Base-by-base conservation (phyloP, 2,113 vertebrate species). In the Archilochus colubris region DNA sequence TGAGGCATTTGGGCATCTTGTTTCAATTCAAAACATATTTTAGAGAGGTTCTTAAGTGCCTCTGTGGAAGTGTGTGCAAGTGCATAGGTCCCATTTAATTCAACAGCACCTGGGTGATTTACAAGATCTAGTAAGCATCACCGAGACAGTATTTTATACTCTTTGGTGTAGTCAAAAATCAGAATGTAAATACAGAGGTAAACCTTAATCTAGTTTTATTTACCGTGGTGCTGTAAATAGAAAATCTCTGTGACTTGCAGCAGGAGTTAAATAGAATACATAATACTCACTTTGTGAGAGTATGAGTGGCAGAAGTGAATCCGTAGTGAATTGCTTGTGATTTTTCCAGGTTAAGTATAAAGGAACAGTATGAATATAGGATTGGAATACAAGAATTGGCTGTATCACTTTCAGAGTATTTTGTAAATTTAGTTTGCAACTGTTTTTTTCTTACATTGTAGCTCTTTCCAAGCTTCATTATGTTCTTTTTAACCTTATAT, bases 171-270 rank as follows among this genome's bases (percentile, higher is more conserved):
- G 58, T 19, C 22, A 88, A 68, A 68, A 76, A 38, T 17, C 53
- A 40, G 19, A 15, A 33, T 7, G 18, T 22, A 21, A 63, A 53
- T 15, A 36, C 27, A 58, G 55, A 82, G 20, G 28, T 27, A 33
- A 81, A 63, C 14, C 7, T 63, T 43, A 38, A 30, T 48, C 28
- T 19, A 23, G 9, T 72, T 94, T 44, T 46, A 61, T 31, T 4
- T 67, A 9, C 0, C 0, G 1, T 28, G 7, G 13, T 44, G 48
- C 33, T 67, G 48, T 40, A 40, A 40, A 40, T 40, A 40, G 50
- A 44, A 44, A 86, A 46, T 33, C 63, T 70, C 30, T 44, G 16
- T 82, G 57, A 40, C 40, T 69, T 40, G 14, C 3, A 31, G 54
- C 7, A 74, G 31, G 9, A 78, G 58, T 61, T 80, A 59, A 62